Evolutionary conservation across 2,113 vertebrate genomes (phyloP).

Genomic region (Hylia prasina): DNA sequence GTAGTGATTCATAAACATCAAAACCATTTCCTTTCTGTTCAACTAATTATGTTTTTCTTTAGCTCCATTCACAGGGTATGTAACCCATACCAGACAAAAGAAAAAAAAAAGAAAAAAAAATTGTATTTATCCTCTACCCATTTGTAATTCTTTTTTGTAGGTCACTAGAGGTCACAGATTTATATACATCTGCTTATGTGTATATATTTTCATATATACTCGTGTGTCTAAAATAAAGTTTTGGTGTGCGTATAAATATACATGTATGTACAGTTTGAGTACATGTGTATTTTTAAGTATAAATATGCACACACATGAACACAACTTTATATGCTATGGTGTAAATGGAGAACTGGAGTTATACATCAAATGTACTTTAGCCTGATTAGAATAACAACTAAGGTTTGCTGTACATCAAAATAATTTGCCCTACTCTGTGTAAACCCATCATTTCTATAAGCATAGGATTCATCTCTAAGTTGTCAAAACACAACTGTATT

Average conservation of each 20-base stretch:
- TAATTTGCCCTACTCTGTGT: neutral
- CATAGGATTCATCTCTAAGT: neutral
- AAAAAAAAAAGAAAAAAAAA: neutral
- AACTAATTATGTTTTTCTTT: constrained; percentile 26
- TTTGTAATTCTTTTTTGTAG: neutral
- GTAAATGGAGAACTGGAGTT: neutral
- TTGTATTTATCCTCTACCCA: neutral
- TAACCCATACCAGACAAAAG: neutral
- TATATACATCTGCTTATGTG: neutral
- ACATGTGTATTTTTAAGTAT: neutral
- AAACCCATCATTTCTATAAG: neutral
- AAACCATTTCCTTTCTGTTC: constrained; percentile 12
- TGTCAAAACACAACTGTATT: neutral
- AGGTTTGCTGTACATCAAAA: neutral
- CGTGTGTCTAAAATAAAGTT: neutral
- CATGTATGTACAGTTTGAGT: neutral
- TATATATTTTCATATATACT: neutral
- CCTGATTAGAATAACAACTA: neutral
- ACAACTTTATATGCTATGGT: neutral
- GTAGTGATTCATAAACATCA: constrained; percentile 63
- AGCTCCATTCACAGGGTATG: neutral
- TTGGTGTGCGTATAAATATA: neutral
- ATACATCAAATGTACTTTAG: neutral
- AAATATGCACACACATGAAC: neutral
- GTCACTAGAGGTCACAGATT: neutral